phyloP scores from a whole-genome alignment of 2,888 invertebrate species.

The Euzophera pinguis region DNA sequence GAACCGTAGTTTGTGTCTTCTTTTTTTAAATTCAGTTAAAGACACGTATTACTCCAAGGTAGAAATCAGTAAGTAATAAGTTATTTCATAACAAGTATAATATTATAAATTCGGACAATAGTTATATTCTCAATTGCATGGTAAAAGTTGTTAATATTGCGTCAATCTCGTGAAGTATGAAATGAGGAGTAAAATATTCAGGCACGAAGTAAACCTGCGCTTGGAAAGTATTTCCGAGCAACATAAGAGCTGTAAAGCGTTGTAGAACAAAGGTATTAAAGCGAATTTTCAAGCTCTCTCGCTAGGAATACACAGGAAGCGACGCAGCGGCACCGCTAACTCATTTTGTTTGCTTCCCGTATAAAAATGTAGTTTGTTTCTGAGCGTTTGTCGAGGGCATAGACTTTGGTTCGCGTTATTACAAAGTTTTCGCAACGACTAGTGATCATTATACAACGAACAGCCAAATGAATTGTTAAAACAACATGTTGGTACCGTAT shows the following conservation, averaged over 20 bases:
- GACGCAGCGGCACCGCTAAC: slow-evolving; percentile 65
- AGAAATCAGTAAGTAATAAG: background rate
- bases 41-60: no score
- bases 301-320: slow-evolving; percentile 59
- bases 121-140: background rate
- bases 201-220: slow-evolving; percentile 54
- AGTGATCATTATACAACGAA: slow-evolving; percentile 33
- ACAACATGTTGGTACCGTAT: slow-evolving; percentile 26
- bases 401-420: slow-evolving; percentile 48
- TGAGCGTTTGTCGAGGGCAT: slow-evolving; percentile 52
- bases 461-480: slow-evolving; percentile 40
- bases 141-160: slow-evolving; percentile 7
- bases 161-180: slow-evolving; percentile 26
- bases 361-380: slow-evolving; percentile 73
- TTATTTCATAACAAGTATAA: background rate
- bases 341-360: slow-evolving; percentile 70
- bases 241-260: slow-evolving; percentile 66
- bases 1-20: no score
- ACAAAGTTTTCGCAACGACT: slow-evolving; percentile 40
- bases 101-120: background rate
- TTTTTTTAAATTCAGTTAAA: no score
- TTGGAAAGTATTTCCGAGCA: slow-evolving; percentile 56
- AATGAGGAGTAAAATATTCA: slow-evolving; percentile 46
- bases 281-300: slow-evolving; percentile 70
- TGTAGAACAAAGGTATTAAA: slow-evolving; percentile 77